Conservation (phyloP, 2,113 vertebrate species). For the Petromus typicus region DNA sequence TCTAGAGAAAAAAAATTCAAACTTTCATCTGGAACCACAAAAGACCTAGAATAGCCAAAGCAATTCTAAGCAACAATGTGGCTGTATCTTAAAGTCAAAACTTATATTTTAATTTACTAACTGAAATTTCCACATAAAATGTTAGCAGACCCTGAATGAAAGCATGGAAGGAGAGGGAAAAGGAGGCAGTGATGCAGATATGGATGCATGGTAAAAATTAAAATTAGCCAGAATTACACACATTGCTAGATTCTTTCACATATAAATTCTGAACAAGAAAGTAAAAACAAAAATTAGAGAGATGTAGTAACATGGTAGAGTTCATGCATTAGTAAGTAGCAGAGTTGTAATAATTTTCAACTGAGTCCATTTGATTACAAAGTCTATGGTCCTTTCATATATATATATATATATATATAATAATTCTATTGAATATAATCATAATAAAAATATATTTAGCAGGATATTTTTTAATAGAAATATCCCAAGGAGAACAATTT, state of each 20-base stretch:
- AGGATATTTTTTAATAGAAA: slow-evolving; percentile 11
- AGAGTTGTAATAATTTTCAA: background rate
- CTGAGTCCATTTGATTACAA: background rate
- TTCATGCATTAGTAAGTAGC: background rate
- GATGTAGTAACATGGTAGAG: background rate
- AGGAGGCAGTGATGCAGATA: background rate
- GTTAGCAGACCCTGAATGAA: background rate
- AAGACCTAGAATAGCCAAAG: no score
- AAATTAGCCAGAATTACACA: background rate
- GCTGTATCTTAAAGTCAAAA: background rate
- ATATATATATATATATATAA: background rate
- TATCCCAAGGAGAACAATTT: slow-evolving; percentile 1
- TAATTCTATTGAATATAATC: background rate
- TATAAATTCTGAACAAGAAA: background rate
- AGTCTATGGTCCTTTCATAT: background rate
- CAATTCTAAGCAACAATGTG: no score
- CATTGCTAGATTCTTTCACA: background rate
- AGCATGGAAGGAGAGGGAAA: background rate
- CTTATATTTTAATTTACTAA: background rate
- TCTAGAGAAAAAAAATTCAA: no score
- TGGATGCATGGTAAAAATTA: background rate
- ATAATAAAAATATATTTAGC: background rate
- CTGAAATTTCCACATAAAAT: background rate
- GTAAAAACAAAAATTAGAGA: background rate
- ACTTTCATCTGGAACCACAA: no score